Evolutionary conservation across 1,140 invertebrate genomes (phyloP).

Genomic region (Temnothorax nylanderi): DNA sequence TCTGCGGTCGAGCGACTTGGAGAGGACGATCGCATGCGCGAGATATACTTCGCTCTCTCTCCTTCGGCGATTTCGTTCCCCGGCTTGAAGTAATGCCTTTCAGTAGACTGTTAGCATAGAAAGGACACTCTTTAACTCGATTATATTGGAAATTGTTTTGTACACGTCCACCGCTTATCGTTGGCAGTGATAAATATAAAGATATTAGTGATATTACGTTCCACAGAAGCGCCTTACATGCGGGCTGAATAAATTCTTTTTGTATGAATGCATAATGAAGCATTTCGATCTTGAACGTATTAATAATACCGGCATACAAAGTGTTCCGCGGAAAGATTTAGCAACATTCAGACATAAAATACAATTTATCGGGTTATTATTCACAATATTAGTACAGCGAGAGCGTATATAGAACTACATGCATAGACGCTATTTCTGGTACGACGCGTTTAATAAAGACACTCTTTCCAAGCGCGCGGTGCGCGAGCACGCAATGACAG

Average conservation of each 20-base stretch:
- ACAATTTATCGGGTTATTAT: conserved; percentile 25
- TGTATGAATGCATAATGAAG: conserved; percentile 17
- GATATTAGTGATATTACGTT: background rate
- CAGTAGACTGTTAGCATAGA: background rate
- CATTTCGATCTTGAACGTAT: conserved; percentile 5
- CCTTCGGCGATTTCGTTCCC: background rate
- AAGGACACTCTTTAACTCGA: background rate
- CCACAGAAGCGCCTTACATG: background rate
- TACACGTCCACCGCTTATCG: background rate
- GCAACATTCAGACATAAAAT: background rate
- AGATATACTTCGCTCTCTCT: background rate
- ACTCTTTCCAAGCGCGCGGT: conserved; percentile 47
- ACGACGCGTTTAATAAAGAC: conserved; percentile 71
- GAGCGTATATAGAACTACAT: background rate
- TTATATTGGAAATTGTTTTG: conserved; percentile 17
- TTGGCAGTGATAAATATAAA: conserved; percentile 24
- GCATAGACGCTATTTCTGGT: background rate
- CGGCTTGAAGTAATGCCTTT: background rate
- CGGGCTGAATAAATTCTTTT: conserved; percentile 7
- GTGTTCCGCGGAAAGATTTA: background rate
- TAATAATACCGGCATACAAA: background rate
- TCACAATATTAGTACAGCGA: conserved; percentile 7
- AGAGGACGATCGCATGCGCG: conserved; percentile 24
- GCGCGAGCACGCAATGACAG: conserved; percentile 67
- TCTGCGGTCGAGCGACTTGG: conserved; percentile 7